phyloP scores from a whole-genome alignment of 2,113 vertebrate species.

The Microtus richardsoni region DNA sequence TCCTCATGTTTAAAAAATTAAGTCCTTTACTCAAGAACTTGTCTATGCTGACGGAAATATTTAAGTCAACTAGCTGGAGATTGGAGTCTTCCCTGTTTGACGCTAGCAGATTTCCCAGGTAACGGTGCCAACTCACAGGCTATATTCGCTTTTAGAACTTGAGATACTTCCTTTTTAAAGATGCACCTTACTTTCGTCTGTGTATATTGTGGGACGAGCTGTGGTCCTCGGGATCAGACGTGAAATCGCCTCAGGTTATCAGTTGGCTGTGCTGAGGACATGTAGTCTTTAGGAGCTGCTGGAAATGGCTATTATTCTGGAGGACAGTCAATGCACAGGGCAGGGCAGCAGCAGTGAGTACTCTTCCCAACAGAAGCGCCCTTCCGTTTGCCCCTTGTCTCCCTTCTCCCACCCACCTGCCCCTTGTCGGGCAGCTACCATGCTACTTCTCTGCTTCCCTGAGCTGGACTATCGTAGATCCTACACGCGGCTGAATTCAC shows the following conservation, averaged over 20 bases:
- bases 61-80: background rate
- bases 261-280: background rate
- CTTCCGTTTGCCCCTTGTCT: background rate
- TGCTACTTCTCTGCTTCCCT: background rate
- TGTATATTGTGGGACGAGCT: background rate
- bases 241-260: background rate
- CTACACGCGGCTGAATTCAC: background rate
- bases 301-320: background rate
- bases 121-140: background rate
- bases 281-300: background rate
- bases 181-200: background rate
- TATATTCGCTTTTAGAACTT: background rate
- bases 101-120: background rate
- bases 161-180: background rate
- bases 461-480: background rate
- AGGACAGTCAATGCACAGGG: too few relatives aligned
- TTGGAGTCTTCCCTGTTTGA: background rate
- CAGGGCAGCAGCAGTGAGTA: background rate
- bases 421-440: background rate
- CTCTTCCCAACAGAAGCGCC: background rate
- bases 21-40: background rate
- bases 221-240: background rate
- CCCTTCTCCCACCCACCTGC: background rate
- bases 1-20: background rate
- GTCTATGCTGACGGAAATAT: background rate